Percentiles rank a stretch among this genome's conserved stretches.
Evolutionary conservation across 2,113 vertebrate species (phyloP).

Genomic region (Nymphicus hollandicus): DNA sequence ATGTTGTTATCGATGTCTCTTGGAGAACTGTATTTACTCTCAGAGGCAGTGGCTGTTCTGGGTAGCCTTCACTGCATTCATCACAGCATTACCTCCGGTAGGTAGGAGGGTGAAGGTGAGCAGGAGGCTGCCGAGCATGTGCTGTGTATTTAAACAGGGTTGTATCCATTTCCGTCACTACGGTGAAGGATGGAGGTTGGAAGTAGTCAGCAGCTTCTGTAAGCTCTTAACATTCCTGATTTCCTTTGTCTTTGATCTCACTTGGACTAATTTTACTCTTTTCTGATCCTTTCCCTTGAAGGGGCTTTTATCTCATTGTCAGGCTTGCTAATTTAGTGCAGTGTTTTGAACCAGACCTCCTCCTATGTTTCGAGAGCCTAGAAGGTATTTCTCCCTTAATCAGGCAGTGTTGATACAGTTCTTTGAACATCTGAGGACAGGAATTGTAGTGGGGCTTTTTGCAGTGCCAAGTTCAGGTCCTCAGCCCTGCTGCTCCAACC

Average conservation of each 20-base stretch:
- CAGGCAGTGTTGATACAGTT: background rate
- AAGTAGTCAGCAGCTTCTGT: slow-evolving; percentile 49
- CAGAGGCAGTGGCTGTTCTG: background rate
- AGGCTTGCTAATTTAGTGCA: slow-evolving; percentile 16
- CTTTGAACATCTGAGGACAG: background rate
- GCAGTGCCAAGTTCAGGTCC: background rate
- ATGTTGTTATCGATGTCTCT: accelerated
- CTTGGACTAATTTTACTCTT: slow-evolving; percentile 52
- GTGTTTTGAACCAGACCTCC: slow-evolving; percentile 54
- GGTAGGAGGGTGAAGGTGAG: background rate
- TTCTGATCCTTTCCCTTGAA: slow-evolving; percentile 55
- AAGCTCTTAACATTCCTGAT: slow-evolving; percentile 58
- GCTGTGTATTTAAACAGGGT: background rate
- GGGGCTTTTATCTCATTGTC: slow-evolving; percentile 62
- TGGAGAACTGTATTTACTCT: background rate
- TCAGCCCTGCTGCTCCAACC: background rate
- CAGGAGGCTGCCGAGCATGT: accelerated
- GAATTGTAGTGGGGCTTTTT: background rate
- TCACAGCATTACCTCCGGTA: background rate
- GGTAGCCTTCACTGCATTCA: background rate
- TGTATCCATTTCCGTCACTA: background rate
- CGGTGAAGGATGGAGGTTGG: background rate
- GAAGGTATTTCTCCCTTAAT: slow-evolving; percentile 28
- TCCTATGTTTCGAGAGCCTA: background rate
- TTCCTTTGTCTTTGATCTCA: slow-evolving; percentile 60